Conservation (phyloP, 2,888 invertebrate species). For the Phrixothrix hirtus region DNA sequence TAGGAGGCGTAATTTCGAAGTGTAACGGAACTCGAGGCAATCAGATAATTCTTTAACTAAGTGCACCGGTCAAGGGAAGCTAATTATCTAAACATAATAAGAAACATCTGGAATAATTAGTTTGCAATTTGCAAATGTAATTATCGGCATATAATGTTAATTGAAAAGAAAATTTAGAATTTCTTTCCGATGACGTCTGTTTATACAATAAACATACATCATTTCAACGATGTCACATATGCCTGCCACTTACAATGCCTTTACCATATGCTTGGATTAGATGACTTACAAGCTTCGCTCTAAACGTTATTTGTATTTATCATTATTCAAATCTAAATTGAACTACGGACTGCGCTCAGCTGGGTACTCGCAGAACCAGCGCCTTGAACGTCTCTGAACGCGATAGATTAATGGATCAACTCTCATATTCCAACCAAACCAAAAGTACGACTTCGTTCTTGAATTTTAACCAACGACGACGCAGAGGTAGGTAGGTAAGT, state of each 20-base stretch:
- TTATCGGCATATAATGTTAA: background rate
- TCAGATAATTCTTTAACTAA: background rate
- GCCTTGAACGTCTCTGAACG: conserved; percentile 1
- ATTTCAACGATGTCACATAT: conserved; percentile 20
- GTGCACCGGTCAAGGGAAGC: background rate
- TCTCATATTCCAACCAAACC: conserved; percentile 1
- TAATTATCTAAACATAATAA: background rate
- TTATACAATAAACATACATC: conserved; percentile 21
- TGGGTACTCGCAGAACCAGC: conserved; percentile 15
- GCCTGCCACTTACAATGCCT: conserved; percentile 21
- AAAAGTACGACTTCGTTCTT: too few relatives aligned
- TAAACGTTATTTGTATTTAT: conserved; percentile 17
- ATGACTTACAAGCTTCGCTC: conserved; percentile 12
- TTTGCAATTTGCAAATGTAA: conserved; percentile 17
- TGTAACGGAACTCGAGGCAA: background rate
- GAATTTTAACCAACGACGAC: too few relatives aligned
- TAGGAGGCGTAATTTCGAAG: background rate
- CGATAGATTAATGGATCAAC: conserved; percentile 18
- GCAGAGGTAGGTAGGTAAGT: too few relatives aligned
- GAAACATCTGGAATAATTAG: conserved; percentile 14
- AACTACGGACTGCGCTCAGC: conserved; percentile 11
- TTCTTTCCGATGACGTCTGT: conserved; percentile 19
- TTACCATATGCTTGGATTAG: conserved; percentile 18
- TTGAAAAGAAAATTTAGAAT: conserved; percentile 9
- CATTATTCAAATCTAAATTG: conserved; percentile 25